Percentiles rank a stretch among this genome's conserved stretches.
Conservation (phyloP, 1,140 invertebrate genomes). For the Brachionus paranguensis region DNA sequence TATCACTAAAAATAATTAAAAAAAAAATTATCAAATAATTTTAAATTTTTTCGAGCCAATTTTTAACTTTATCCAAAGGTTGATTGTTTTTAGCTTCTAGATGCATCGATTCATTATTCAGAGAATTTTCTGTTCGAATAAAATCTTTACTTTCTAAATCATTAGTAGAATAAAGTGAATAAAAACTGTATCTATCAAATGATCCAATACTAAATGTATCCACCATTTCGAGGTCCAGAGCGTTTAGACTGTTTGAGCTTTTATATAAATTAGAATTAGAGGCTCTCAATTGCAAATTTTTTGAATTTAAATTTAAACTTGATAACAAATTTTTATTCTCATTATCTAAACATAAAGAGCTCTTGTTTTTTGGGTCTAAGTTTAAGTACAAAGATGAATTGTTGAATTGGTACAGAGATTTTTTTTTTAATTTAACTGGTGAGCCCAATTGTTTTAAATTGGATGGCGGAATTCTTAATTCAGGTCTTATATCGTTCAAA, state of each 20-base stretch:
- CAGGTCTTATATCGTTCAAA: not conserved
- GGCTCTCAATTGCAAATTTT: not conserved
- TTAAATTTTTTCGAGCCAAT: conserved; percentile 11
- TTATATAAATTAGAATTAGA: conserved; percentile 1
- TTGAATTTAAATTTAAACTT: not conserved
- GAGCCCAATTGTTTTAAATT: not conserved
- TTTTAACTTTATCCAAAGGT: conserved; percentile 10
- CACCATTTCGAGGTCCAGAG: not conserved
- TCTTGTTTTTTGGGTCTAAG: not conserved
- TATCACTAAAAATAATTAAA: not conserved
- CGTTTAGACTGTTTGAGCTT: conserved; percentile 18
- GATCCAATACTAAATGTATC: conserved; percentile 3
- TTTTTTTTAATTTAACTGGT: not conserved
- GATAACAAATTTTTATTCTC: not conserved
- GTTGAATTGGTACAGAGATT: not conserved
- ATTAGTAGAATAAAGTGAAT: not conserved
- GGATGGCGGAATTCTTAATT: not conserved
- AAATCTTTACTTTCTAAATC: not conserved
- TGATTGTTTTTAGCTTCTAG: not conserved
- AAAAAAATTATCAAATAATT: not conserved
- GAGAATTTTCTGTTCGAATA: not conserved
- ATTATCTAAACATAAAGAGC: not conserved
- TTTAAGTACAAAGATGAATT: not conserved
- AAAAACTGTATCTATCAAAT: conserved; percentile 8
- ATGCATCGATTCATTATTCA: not conserved